Evolutionary conservation across 2,113 vertebrate genomes (phyloP).

Genomic region (Thalassoma bifasciatum): DNA sequence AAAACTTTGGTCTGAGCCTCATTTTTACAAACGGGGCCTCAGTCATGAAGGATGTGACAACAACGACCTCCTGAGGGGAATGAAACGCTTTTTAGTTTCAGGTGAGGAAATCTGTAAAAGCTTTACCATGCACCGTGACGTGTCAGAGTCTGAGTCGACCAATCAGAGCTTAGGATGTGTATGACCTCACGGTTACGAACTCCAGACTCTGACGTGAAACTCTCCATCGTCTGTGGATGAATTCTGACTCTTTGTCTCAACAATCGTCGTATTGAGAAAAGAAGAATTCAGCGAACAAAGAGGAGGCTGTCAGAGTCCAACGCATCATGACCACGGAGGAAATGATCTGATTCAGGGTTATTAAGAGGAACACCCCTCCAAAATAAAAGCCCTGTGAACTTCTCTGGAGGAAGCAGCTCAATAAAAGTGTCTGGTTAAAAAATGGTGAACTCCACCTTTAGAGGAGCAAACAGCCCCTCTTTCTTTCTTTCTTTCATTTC

Average conservation of each 20-base stretch:
- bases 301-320: not conserved
- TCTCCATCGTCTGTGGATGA: conserved; percentile 1
- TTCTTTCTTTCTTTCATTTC: not conserved
- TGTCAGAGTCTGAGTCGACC: not conserved
- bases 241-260: conserved; percentile 29
- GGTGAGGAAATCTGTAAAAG: too few relatives aligned
- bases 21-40: too few relatives aligned
- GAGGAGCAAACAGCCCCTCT: not conserved
- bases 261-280: conserved; percentile 56
- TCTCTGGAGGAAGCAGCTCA: conserved; percentile 1
- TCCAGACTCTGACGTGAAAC: not conserved
- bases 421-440: conserved; percentile 4
- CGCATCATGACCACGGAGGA: too few relatives aligned
- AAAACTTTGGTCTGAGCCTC: too few relatives aligned
- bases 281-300: conserved; percentile 47
- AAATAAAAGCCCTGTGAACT: too few relatives aligned
- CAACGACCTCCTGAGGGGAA: too few relatives aligned
- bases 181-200: not conserved
- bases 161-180: not conserved
- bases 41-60: too few relatives aligned
- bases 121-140: not conserved
- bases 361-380: too few relatives aligned
- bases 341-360: too few relatives aligned
- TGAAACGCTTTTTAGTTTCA: too few relatives aligned
- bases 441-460: not conserved